Conservation (phyloP, 2,797 vertebrate species). For the Diceros bicornis region DNA sequence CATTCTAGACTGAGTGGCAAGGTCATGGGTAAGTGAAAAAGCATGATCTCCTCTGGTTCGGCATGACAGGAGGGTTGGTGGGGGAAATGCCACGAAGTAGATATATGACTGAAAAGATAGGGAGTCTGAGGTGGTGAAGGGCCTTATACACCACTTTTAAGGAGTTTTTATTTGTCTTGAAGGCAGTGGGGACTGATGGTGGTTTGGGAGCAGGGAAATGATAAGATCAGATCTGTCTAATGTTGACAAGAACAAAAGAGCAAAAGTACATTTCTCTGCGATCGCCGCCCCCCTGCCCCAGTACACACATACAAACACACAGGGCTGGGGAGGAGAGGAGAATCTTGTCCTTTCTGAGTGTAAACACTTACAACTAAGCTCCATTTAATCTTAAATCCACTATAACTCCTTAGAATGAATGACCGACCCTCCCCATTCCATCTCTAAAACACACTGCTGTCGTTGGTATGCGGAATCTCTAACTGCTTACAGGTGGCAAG, state of each 20-base stretch:
- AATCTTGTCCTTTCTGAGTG: neutral
- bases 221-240: neutral
- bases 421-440: neutral
- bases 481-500: neutral
- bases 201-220: neutral
- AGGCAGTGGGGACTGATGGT: neutral
- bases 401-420: neutral
- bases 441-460: neutral
- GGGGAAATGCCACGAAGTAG: neutral
- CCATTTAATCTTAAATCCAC: constrained; percentile 1
- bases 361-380: neutral
- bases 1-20: neutral
- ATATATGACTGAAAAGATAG: neutral
- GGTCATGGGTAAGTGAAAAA: neutral
- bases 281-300: neutral
- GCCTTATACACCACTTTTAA: neutral
- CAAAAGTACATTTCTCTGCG: neutral
- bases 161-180: neutral
- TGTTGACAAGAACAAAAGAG: neutral
- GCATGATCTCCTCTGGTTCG: neutral
- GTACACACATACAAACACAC: neutral
- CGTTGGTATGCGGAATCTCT: neutral
- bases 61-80: neutral
- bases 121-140: neutral
- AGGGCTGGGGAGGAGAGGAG: neutral